Percentiles rank a stretch among this genome's conserved stretches.
Conservation (phyloP, 2,113 vertebrate species). For the Sisor rabdophorus region DNA sequence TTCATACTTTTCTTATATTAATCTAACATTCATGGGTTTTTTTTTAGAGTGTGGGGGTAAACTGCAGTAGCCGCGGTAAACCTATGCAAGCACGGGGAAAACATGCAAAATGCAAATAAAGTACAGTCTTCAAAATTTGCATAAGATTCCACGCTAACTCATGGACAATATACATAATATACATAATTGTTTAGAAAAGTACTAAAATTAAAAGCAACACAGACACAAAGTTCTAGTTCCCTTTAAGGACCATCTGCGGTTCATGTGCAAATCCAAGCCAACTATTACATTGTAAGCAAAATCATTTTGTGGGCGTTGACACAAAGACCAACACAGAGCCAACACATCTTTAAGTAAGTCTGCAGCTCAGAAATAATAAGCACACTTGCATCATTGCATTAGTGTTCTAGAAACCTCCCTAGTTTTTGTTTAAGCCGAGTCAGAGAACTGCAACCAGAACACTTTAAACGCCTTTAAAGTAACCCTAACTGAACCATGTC, state of each 20-base stretch:
- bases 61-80: no score
- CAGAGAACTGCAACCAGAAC: neutral
- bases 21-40: no score
- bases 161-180: neutral
- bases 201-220: neutral
- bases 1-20: no score
- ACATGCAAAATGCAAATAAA: no score
- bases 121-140: no score
- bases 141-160: no score
- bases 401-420: neutral
- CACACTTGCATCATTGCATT: neutral
- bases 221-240: neutral
- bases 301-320: conserved; percentile 6
- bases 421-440: neutral
- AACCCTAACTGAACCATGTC: neutral
- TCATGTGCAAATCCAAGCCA: neutral
- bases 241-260: neutral
- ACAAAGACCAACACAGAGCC: conserved; percentile 14
- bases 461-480: neutral
- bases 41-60: no score
- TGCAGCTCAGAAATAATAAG: conserved; percentile 22
- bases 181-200: neutral
- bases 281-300: conserved; percentile 4
- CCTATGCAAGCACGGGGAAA: no score
- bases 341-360: neutral